These are phyloP conservation scores for Deilephila elpenor DNA, from an alignment of 2,888 invertebrate genomes.

Conservation along the genomic window DNA sequence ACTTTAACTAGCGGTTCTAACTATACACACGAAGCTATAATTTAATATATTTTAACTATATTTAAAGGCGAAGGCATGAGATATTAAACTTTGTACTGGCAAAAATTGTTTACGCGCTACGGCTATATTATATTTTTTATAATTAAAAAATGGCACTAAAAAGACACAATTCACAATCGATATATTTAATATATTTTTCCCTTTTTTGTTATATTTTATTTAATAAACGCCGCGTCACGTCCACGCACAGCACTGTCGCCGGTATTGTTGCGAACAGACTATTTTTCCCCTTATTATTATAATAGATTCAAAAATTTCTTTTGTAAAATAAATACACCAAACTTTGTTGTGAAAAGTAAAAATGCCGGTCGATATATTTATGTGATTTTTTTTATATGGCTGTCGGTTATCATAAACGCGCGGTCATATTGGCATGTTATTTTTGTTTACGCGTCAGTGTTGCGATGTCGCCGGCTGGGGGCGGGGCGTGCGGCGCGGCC, in stretches of 20 bases:
- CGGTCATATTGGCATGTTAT: slow-evolving; percentile 68
- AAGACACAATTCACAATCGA: slow-evolving; percentile 78
- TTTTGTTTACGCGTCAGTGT: slow-evolving; percentile 45
- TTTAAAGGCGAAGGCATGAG: slow-evolving; percentile 77
- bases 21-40: slow-evolving; percentile 61
- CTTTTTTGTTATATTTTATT: slow-evolving; percentile 44
- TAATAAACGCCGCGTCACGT: slow-evolving; percentile 38
- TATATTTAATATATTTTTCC: slow-evolving; percentile 42
- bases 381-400: slow-evolving; percentile 36
- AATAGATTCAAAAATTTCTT: slow-evolving; percentile 36
- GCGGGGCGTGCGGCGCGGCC: slow-evolving; percentile 58
- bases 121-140: slow-evolving; percentile 54
- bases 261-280: slow-evolving; percentile 21
- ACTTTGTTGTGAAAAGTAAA: slow-evolving; percentile 62
- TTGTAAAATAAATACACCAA: slow-evolving; percentile 73
- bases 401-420: slow-evolving; percentile 63
- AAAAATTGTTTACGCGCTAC: slow-evolving; percentile 62
- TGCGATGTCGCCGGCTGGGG: slow-evolving; percentile 51
- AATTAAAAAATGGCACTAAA: slow-evolving; percentile 80
- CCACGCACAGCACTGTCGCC: slow-evolving; percentile 36
- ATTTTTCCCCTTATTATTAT: slow-evolving; percentile 9
- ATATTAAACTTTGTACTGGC: slow-evolving; percentile 81
- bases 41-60: slow-evolving; percentile 11
- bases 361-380: slow-evolving; percentile 51
- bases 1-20: slow-evolving; percentile 74